A percentile compares a stretch with the other conserved stretches of the same genome.
These are phyloP conservation scores for Plecotus auritus DNA, from an alignment of 2,113 vertebrate genomes.

Conservation along the genomic window DNA sequence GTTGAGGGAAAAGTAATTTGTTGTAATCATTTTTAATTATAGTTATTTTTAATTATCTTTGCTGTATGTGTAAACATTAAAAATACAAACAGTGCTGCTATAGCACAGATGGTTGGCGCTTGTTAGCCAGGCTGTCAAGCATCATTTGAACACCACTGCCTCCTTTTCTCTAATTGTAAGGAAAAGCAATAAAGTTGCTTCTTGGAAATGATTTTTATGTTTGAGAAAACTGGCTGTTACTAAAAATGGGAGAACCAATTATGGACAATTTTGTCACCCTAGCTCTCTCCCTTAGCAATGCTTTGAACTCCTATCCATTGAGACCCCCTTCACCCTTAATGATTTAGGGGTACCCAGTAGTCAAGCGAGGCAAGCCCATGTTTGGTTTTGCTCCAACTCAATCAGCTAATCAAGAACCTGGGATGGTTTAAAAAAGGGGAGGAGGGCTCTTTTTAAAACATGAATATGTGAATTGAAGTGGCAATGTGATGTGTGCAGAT, in stretches of 20 bases:
- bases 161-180: constrained; percentile 76
- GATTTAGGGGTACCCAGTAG: not conserved
- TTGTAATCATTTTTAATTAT: constrained; percentile 89
- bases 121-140: constrained; percentile 78
- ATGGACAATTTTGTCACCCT: not conserved
- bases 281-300: not conserved
- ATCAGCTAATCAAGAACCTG: not conserved
- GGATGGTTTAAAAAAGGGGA: not conserved
- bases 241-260: not conserved
- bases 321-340: not conserved
- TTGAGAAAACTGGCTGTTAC: constrained; percentile 50
- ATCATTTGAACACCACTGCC: constrained; percentile 75
- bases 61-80: constrained; percentile 87
- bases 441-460: not conserved
- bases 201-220: constrained; percentile 61
- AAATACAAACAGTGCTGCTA: constrained; percentile 82
- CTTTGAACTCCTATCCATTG: not conserved
- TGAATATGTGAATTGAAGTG: not conserved
- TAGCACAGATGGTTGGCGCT: constrained; percentile 84
- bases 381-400: not conserved
- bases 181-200: constrained; percentile 70
- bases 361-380: not conserved
- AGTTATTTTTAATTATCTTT: constrained; percentile 90
- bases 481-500: not conserved
- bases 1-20: constrained; percentile 86